Percentiles rank a stretch among this genome's conserved stretches.
Evolutionary conservation across 2,797 vertebrate species (phyloP).

Genomic region (Artibeus lituratus): DNA sequence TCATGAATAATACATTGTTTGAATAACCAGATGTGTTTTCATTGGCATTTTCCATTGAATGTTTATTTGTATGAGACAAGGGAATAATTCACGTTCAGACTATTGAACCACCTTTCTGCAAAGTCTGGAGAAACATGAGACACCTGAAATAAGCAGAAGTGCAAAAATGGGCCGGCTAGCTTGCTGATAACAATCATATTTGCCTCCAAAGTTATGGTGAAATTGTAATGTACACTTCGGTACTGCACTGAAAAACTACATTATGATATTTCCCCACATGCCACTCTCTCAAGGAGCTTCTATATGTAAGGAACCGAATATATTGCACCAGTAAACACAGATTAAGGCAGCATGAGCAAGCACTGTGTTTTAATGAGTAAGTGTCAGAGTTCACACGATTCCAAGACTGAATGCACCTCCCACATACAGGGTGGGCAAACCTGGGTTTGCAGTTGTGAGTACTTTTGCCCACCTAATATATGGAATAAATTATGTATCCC

Average conservation of each 20-base stretch:
- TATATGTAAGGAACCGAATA: background rate
- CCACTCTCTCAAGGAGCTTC: background rate
- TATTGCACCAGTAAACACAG: background rate
- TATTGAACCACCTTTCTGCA: constrained; percentile 40
- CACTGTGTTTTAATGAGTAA: background rate
- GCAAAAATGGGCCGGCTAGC: background rate
- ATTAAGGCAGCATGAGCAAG: background rate
- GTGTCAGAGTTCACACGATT: background rate
- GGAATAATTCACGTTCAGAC: constrained; percentile 37
- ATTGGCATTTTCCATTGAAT: constrained; percentile 65
- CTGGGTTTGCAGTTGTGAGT: background rate
- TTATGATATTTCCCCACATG: background rate
- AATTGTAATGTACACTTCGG: background rate
- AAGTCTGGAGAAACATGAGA: background rate
- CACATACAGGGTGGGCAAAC: background rate
- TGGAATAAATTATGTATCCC: too few relatives aligned
- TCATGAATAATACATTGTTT: constrained; percentile 63
- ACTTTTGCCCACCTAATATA: too few relatives aligned
- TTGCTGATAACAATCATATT: background rate
- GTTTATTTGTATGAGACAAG: constrained; percentile 50
- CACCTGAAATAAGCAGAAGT: background rate
- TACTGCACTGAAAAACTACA: background rate
- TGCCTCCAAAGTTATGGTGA: background rate
- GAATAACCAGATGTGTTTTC: constrained; percentile 48
- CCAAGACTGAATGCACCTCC: background rate